phyloP scores from a whole-genome alignment of 2,113 vertebrate genomes.

The Nanorana parkeri region DNA sequence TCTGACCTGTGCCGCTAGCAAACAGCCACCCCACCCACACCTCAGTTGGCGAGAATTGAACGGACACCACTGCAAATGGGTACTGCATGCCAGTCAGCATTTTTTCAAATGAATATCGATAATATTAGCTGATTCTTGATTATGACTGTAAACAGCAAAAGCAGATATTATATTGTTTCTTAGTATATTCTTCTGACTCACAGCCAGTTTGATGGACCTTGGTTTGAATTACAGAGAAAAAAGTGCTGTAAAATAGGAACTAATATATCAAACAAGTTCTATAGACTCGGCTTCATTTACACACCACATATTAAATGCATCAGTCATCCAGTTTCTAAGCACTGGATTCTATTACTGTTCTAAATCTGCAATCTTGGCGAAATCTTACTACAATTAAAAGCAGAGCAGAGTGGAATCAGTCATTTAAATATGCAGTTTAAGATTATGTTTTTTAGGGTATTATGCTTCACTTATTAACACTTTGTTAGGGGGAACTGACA shows the following conservation, averaged over 20 bases:
- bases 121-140: background rate
- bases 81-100: too few relatives aligned
- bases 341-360: conserved; percentile 49
- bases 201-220: conserved; percentile 27
- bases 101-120: too few relatives aligned
- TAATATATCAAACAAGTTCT: conserved; percentile 39
- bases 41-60: too few relatives aligned
- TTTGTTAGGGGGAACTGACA: background rate
- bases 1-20: too few relatives aligned
- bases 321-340: conserved; percentile 42
- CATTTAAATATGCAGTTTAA: conserved; percentile 8
- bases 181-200: conserved; percentile 5
- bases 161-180: background rate
- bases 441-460: background rate
- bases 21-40: too few relatives aligned
- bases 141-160: background rate
- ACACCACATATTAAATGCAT: conserved; percentile 52
- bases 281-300: conserved; percentile 23
- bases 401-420: conserved; percentile 10
- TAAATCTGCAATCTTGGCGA: conserved; percentile 44
- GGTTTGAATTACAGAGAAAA: conserved; percentile 20
- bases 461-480: conserved; percentile 1
- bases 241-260: conserved; percentile 19
- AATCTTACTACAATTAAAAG: conserved; percentile 48
- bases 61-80: too few relatives aligned